These are phyloP conservation scores for Pygoscelis antarcticus DNA, from an alignment of 2,113 vertebrate genomes.

Conservation along the genomic window DNA sequence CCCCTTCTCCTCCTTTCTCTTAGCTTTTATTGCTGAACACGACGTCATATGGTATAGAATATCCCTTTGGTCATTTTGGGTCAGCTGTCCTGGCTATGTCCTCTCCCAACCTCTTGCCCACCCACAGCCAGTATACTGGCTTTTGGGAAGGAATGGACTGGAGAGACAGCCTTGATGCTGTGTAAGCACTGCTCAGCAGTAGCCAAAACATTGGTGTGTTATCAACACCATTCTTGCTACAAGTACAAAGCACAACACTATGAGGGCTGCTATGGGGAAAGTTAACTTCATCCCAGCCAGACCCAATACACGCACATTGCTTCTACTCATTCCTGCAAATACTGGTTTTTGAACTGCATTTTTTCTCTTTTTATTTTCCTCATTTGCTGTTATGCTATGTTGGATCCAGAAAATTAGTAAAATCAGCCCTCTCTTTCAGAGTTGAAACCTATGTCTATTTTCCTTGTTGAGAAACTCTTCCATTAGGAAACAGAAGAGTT, in stretches of 20 bases:
- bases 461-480: background rate
- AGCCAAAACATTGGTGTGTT: background rate
- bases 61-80: background rate
- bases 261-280: background rate
- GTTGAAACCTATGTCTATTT: background rate
- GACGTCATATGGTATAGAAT: too few relatives aligned
- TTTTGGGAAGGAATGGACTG: background rate
- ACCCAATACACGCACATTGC: fast-evolving
- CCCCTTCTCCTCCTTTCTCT: background rate
- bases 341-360: fast-evolving
- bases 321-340: background rate
- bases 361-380: background rate
- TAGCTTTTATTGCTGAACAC: background rate
- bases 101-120: background rate
- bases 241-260: background rate
- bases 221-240: background rate
- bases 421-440: background rate
- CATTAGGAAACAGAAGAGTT: background rate
- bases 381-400: background rate
- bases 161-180: background rate
- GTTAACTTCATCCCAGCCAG: background rate
- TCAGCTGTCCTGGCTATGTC: background rate
- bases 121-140: background rate
- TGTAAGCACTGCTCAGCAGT: background rate
- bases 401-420: background rate